A percentile compares a stretch with the other conserved stretches of the same genome.
phyloP scores from a whole-genome alignment of 2,888 invertebrate genomes.

The Pseudococcus longispinus region DNA sequence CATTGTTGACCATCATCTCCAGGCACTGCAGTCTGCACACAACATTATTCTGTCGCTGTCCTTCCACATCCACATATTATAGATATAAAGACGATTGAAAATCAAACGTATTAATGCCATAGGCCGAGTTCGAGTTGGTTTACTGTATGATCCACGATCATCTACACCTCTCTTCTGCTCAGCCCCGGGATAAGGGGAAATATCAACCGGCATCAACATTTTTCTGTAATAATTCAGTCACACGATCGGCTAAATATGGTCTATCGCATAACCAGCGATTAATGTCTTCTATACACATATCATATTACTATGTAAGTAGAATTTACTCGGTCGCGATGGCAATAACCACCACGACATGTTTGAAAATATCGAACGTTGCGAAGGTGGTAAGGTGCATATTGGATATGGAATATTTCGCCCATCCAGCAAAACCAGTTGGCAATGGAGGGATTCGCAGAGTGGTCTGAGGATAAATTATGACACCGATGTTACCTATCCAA shows the following conservation, averaged over 20 bases:
- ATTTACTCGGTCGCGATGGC: neutral
- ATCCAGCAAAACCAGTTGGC: no score
- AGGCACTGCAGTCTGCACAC: no score
- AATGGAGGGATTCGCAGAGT: no score
- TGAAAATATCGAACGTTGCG: neutral
- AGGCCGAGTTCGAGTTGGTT: neutral
- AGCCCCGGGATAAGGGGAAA: neutral
- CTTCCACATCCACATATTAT: no score
- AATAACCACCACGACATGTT: neutral
- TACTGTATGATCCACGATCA: neutral
- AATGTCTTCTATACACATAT: constrained; percentile 28
- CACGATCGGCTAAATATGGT: constrained; percentile 38
- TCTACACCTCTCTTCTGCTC: neutral
- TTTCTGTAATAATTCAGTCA: constrained; percentile 43
- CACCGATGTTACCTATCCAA: neutral
- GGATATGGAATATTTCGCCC: no score
- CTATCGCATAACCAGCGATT: neutral
- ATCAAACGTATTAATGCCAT: constrained; percentile 39
- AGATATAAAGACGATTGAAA: neutral
- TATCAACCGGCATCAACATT: neutral
- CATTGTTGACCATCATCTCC: constrained; percentile 41
- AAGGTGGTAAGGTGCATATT: neutral
- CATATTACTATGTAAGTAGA: constrained; percentile 16
- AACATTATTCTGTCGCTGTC: neutral
- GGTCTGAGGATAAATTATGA: constrained; percentile 24